Evolutionary conservation across 2,888 invertebrate genomes (phyloP).

Genomic region (Protonemura montana): DNA sequence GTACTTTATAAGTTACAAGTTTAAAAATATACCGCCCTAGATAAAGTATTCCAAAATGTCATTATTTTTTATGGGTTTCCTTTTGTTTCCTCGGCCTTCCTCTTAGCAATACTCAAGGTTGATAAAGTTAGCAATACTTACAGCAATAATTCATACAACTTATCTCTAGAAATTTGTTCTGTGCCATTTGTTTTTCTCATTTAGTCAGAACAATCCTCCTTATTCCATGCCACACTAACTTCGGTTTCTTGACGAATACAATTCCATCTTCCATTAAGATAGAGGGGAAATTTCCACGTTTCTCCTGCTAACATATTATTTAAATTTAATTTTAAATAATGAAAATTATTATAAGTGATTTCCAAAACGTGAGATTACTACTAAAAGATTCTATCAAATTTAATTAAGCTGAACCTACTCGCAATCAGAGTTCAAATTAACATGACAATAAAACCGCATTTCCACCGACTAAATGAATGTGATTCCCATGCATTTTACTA

Average conservation of each 20-base stretch:
- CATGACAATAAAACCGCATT: background rate
- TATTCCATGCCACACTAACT: background rate
- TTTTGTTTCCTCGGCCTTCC: background rate
- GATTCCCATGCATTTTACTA: background rate
- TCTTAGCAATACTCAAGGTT: too few species aligned
- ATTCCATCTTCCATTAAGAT: background rate
- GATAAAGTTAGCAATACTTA: background rate
- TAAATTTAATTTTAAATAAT: background rate
- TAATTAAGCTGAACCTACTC: background rate
- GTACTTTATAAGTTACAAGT: background rate
- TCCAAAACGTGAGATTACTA: too few species aligned
- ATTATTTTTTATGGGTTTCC: constrained; percentile 24
- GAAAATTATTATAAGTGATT: too few species aligned
- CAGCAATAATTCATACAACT: background rate
- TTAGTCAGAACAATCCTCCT: background rate
- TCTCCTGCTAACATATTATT: background rate
- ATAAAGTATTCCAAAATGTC: background rate
- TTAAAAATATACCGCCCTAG: background rate
- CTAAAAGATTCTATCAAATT: background rate
- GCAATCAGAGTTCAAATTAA: background rate
- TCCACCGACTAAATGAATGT: background rate
- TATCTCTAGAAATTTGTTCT: background rate
- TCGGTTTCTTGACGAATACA: background rate
- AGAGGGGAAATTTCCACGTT: background rate
- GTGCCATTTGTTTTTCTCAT: background rate